Conservation (phyloP, 2,797 vertebrate genomes). For the Mallotus villosus region DNA sequence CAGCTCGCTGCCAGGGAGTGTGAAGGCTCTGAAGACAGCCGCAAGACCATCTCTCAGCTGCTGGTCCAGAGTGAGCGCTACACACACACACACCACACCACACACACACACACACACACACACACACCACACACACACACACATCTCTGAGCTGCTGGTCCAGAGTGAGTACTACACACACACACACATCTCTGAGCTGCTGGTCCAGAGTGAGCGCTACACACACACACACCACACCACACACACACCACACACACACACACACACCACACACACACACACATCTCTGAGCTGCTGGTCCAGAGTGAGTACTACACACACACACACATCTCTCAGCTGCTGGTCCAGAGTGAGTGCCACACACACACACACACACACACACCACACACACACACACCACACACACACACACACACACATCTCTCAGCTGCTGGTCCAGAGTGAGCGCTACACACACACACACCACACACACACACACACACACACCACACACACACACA, state of each 20-base stretch:
- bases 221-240: neutral
- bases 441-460: neutral
- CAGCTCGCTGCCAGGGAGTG: constrained; percentile 94
- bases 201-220: neutral
- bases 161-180: neutral
- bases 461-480: neutral
- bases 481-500: constrained; percentile 1
- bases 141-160: neutral
- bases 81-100: constrained; percentile 61
- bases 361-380: neutral
- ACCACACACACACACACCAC: neutral
- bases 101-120: neutral
- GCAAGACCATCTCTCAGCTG: constrained; percentile 95
- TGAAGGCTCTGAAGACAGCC: constrained; percentile 93
- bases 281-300: neutral
- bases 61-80: constrained; percentile 89
- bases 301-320: neutral
- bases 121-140: neutral
- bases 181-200: neutral
- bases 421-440: too few relatives aligned
- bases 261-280: neutral
- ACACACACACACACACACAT: neutral
- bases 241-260: neutral
- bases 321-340: neutral
- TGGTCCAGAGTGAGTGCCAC: neutral